phyloP scores from a whole-genome alignment of 2,797 vertebrate species.

The Pangasius larnaudii region DNA sequence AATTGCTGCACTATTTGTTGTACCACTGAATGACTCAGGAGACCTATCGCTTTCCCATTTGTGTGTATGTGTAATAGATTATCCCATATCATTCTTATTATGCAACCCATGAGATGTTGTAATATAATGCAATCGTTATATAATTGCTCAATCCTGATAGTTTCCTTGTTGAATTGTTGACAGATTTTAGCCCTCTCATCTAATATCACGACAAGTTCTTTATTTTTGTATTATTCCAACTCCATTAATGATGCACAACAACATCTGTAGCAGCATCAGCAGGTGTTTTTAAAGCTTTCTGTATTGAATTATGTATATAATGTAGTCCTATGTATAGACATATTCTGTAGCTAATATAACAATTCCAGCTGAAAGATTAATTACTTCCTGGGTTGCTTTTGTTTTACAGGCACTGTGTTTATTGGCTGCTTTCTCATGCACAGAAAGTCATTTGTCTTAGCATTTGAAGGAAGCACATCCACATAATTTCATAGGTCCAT shows the following conservation, averaged over 20 bases:
- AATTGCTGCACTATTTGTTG: neutral
- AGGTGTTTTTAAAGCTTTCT: neutral
- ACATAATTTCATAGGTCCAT: neutral
- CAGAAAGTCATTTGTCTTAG: neutral
- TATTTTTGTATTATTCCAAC: neutral
- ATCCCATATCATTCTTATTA: neutral
- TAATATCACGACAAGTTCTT: neutral
- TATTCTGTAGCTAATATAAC: neutral
- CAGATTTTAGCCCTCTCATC: neutral
- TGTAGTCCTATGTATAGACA: neutral
- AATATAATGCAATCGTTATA: neutral
- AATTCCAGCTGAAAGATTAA: neutral
- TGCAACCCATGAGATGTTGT: neutral
- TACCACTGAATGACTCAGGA: neutral
- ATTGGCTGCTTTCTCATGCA: neutral
- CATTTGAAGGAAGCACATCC: neutral
- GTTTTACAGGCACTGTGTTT: neutral
- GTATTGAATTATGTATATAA: neutral
- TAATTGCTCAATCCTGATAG: neutral
- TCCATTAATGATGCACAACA: neutral
- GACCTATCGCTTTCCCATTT: neutral
- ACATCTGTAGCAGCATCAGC: neutral
- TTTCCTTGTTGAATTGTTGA: neutral
- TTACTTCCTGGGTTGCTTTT: neutral
- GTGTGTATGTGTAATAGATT: neutral